Conservation (phyloP, 2,888 invertebrate species). For the Mythimna lalbum region DNA sequence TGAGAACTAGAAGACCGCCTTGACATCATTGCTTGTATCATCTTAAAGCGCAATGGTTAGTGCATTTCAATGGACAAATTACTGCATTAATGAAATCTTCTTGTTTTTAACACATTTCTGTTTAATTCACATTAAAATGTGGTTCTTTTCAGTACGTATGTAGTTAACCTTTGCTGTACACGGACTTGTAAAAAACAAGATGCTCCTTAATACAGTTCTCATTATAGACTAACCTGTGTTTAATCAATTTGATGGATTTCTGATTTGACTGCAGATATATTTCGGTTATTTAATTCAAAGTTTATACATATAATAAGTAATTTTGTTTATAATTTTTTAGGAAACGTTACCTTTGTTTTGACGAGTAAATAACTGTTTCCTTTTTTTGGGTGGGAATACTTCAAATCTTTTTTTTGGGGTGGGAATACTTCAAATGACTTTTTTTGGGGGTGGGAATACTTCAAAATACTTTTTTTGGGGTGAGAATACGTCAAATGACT, state of each 20-base stretch:
- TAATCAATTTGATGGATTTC: slow-evolving; percentile 5
- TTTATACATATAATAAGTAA: too few relatives aligned
- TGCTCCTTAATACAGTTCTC: not conserved
- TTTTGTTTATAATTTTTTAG: too few relatives aligned
- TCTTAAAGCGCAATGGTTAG: slow-evolving; percentile 50
- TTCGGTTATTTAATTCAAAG: too few relatives aligned
- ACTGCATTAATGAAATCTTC: slow-evolving; percentile 20
- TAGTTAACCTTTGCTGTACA: not conserved
- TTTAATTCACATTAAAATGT: slow-evolving; percentile 23
- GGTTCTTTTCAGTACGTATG: slow-evolving; percentile 4
- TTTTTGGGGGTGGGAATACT: too few relatives aligned
- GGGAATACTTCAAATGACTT: too few relatives aligned
- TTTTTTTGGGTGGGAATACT: too few relatives aligned
- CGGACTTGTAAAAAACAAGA: not conserved
- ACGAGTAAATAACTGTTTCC: not conserved
- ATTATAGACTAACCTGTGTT: not conserved
- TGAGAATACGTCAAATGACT: too few relatives aligned
- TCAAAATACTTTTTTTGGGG: too few relatives aligned
- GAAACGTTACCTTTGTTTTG: slow-evolving; percentile 23
- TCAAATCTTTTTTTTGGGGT: too few relatives aligned
- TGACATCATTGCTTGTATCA: slow-evolving; percentile 75
- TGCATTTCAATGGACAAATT: slow-evolving; percentile 48
- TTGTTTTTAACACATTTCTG: slow-evolving; percentile 26
- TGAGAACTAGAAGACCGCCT: slow-evolving; percentile 78
- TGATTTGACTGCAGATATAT: not conserved